Conservation (phyloP, 1,140 invertebrate genomes). For the Piezodorus guildinii region DNA sequence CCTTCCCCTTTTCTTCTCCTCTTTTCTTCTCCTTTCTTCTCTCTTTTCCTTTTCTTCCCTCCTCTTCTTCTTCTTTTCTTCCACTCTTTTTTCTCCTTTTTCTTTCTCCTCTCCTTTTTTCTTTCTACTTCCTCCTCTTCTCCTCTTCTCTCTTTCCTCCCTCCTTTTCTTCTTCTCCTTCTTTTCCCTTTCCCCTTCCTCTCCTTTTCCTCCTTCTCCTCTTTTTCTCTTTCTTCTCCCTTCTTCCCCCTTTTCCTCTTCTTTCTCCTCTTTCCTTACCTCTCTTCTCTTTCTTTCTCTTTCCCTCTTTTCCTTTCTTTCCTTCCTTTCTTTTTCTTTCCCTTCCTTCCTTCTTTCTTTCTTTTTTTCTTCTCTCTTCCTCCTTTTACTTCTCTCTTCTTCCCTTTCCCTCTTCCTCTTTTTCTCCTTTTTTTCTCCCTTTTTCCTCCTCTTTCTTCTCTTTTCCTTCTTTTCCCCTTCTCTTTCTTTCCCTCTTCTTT, state of each 20-base stretch:
- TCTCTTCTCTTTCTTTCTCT: neutral
- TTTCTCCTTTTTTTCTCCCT: neutral
- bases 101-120: neutral
- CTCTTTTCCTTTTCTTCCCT: neutral
- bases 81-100: neutral
- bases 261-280: neutral
- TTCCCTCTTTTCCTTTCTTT: neutral
- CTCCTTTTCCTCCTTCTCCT: neutral
- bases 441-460: neutral
- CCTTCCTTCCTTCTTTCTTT: neutral
- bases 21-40: neutral
- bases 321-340: neutral
- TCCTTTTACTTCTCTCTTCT: neutral
- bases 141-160: neutral
- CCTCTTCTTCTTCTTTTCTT: neutral
- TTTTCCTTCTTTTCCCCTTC: neutral
- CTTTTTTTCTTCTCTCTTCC: neutral
- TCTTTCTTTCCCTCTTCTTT: neutral
- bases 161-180: neutral
- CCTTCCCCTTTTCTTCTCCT: neutral
- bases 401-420: neutral
- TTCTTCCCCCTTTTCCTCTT: neutral
- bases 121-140: neutral
- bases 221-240: neutral
- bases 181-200: neutral